A percentile compares a stretch with the other conserved stretches of the same genome.
Conservation (phyloP, 2,113 vertebrate genomes). For the Theristicus caerulescens region DNA sequence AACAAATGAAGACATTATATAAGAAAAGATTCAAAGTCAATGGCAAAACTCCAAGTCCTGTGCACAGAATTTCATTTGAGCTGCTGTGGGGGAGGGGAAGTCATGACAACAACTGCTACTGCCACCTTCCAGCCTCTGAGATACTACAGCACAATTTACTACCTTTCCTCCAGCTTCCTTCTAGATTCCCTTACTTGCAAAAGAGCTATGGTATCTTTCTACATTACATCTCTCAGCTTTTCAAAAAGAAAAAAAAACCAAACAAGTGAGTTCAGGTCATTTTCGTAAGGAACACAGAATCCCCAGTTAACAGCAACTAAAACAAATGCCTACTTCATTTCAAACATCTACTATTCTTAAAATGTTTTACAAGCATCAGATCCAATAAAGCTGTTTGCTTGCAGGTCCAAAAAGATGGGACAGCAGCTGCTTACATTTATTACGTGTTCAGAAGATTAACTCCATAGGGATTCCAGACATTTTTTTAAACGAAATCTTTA, state of each 20-base stretch:
- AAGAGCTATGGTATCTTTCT: not conserved
- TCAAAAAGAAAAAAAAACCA: not conserved
- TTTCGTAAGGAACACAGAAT: not conserved
- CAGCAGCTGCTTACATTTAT: not conserved
- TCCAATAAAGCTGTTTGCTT: not conserved
- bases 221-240: not conserved
- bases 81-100: not conserved
- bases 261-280: not conserved
- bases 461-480: not conserved
- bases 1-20: conserved; percentile 31
- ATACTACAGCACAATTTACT: not conserved
- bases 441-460: not conserved
- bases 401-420: not conserved
- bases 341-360: not conserved
- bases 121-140: not conserved
- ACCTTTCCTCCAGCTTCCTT: not conserved
- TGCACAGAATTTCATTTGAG: not conserved
- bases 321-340: not conserved
- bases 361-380: not conserved
- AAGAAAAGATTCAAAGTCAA: conserved; percentile 20
- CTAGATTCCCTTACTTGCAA: not conserved
- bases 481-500: conserved; percentile 7
- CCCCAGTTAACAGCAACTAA: not conserved
- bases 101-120: not conserved
- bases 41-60: conserved; percentile 28